These are phyloP conservation scores for Anas georgica DNA, from an alignment of 2,797 vertebrate genomes.

Conservation along the genomic window DNA sequence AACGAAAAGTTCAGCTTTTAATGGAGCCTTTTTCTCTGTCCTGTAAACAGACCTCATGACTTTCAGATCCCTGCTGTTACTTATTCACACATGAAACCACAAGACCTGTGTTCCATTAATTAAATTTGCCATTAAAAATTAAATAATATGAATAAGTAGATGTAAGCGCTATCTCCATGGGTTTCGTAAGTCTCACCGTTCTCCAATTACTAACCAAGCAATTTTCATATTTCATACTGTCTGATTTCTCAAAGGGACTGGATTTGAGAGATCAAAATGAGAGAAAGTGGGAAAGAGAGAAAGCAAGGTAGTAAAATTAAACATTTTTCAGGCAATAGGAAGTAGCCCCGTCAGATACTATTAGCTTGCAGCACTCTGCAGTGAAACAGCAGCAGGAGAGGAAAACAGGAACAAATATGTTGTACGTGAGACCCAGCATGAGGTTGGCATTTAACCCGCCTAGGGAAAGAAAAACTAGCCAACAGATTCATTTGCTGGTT, in stretches of 20 bases:
- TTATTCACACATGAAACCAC: constrained; percentile 67
- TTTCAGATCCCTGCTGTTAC: constrained; percentile 53
- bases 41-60: constrained; percentile 53
- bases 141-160: constrained; percentile 85
- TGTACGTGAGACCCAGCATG: constrained; percentile 41
- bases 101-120: constrained; percentile 80
- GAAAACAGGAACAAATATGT: constrained; percentile 66
- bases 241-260: constrained; percentile 82
- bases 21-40: constrained; percentile 39
- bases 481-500: background rate
- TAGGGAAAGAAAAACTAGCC: background rate
- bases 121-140: constrained; percentile 86
- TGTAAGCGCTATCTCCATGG: constrained; percentile 81
- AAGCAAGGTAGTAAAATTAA: constrained; percentile 47
- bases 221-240: constrained; percentile 84
- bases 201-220: constrained; percentile 81
- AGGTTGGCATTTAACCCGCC: constrained; percentile 33
- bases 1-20: constrained; percentile 48
- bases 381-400: constrained; percentile 44
- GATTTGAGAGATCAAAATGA: constrained; percentile 75
- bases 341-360: constrained; percentile 28
- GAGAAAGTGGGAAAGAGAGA: constrained; percentile 48
- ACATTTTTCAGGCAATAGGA: constrained; percentile 51
- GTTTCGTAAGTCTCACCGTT: constrained; percentile 77
- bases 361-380: constrained; percentile 52